Base-by-base conservation (phyloP, 2,888 invertebrate genomes). In the Mycalesis mineus region DNA sequence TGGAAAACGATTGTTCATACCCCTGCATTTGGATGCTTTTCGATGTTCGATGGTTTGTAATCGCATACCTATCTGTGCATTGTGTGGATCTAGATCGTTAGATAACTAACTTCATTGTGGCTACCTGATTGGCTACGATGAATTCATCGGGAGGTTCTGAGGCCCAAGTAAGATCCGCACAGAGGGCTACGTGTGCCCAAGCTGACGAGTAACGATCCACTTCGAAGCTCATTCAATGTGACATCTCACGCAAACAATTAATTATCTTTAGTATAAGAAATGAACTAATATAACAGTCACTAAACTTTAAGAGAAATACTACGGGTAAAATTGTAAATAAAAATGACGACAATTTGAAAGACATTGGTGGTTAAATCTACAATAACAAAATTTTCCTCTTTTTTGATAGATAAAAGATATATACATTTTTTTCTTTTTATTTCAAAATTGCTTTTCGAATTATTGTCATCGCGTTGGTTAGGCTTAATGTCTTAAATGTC, bases 151-250 rank as follows among this genome's bases (percentile, higher is more conserved):
- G 88, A 65, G 86, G 83, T 78, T 88, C 85, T 63, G 80, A 74
- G 68, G 84, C 80, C 89, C 89, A 89, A 73, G 89, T 89, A 77
- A 85, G 81, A 81, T 89, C 88, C 75, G 89, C 88, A 84, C 88
- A 88, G 63, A 88, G 88, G 88, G 88, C 89, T 73, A 88, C 81
- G 71, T 87, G 88, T 77, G 86, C 89, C 89, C 88, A 89, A 75
- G 87, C 80, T 78, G 87, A 83, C 74, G 82, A 79, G 69, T 80
- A 78, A 67, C 84, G 84, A 82, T 88, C 88, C 84, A 84, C 86
- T 71, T 87, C 87, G 88, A 86, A 86, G 88, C 75, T 89, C 88
- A 89, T 89, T 89, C 89, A 89, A 89, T 87, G 88, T 82, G 82
- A 80, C 88, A 88, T 87, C 73, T 77, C 83, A 81, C 75, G 69